Evolutionary conservation across 2,113 vertebrate genomes (phyloP).

Genomic region (Redunca redunca): DNA sequence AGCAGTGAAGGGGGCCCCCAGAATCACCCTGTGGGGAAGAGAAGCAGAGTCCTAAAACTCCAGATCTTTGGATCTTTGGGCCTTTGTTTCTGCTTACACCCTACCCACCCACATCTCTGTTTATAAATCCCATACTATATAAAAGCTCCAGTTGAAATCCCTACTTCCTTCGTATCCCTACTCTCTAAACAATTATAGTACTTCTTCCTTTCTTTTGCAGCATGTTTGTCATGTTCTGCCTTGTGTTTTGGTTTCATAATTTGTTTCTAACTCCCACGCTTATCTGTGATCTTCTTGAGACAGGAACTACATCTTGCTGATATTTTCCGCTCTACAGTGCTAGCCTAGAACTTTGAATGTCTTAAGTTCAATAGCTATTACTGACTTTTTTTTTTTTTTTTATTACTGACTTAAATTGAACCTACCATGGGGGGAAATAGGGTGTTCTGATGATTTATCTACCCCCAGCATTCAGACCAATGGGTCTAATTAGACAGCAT

Average conservation of each 20-base stretch:
- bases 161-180: neutral
- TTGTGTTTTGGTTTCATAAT: constrained; percentile 44
- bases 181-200: neutral
- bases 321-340: neutral
- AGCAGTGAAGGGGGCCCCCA: constrained; percentile 90
- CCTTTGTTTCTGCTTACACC: neutral
- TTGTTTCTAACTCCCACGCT: constrained; percentile 21
- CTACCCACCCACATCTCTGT: neutral
- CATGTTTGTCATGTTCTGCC: neutral
- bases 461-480: neutral
- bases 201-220: neutral
- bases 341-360: neutral
- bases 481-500: neutral
- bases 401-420: neutral
- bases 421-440: neutral
- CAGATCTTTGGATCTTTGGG: neutral
- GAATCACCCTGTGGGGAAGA: constrained; percentile 86
- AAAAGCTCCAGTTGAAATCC: neutral
- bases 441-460: constrained; percentile 2
- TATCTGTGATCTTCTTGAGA: constrained; percentile 11
- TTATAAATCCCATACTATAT: neutral
- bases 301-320: neutral
- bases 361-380: neutral
- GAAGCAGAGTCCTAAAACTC: neutral
- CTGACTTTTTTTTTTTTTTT: neutral